Base-by-base conservation (phyloP, 1,140 invertebrate genomes). In the Drosophila arawakana region DNA sequence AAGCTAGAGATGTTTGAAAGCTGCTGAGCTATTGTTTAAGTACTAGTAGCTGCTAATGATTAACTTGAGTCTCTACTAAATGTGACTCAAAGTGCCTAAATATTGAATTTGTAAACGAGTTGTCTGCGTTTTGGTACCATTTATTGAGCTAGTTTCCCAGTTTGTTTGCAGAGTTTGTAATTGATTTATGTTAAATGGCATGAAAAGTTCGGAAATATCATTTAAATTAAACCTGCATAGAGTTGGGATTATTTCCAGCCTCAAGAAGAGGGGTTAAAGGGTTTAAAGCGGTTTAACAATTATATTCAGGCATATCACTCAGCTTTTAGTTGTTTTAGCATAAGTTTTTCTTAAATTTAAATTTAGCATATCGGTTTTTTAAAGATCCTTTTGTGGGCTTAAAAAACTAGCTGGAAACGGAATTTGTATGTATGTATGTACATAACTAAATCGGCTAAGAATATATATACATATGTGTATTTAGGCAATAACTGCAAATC, bases 81-180 rank as follows among this genome's bases (percentile, higher is more conserved):
- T 39, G 15, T 25, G 15, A 13, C 52, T 55, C 15, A 55, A 57
- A 60, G 25, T 15, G 66, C 66, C 66, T 76, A 70, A 55, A 30
- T 34, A 61, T 3, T 47, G 44, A 73, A 2, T 30, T 73, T 37
- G 25, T 65, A 50, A 52, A 37, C 25, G 35, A 70, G 58, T 73
- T 81, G 43, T 76, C 30, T 50, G 54, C 54, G 57, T 25, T 47
- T 61, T 49, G 58, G n/a, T 41, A 73, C 15, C 41, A 72, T 60
- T 71, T 46, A 63, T 49, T 75, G 60, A 71, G 47, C 60, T 65
- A 41, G 34, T 65, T 73, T 55, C 49, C 58, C 43, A 15, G 55
- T 62, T 62, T 44, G 37, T 78, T 62, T 66, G 18, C 4, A 47
- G 55, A 55, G 49, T 66, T 80, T 34, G 39, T 37, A 50, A 18